These are phyloP conservation scores for Drosophila repletoides DNA, from an alignment of 1,140 invertebrate genomes.

Conservation along the genomic window DNA sequence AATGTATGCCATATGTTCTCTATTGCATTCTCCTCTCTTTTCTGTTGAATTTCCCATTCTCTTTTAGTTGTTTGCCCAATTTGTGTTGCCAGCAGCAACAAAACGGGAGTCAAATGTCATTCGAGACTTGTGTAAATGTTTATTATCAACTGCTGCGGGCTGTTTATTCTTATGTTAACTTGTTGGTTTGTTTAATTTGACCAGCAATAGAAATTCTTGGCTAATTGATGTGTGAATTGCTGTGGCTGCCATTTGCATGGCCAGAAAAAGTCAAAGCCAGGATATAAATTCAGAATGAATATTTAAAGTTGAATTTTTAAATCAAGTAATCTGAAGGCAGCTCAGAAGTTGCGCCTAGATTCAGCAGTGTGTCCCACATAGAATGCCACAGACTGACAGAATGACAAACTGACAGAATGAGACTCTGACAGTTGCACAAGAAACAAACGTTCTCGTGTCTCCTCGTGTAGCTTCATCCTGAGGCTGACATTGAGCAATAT, in stretches of 20 bases:
- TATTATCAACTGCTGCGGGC: slow-evolving; percentile 28
- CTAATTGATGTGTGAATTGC: slow-evolving; percentile 37
- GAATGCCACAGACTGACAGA: slow-evolving; percentile 21
- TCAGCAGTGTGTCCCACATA: slow-evolving; percentile 28
- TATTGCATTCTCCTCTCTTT: neutral
- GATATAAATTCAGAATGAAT: neutral
- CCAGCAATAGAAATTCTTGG: slow-evolving; percentile 1
- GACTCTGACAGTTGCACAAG: slow-evolving; percentile 10
- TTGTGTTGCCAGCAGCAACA: slow-evolving; percentile 27
- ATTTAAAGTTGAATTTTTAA: neutral
- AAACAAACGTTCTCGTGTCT: slow-evolving; percentile 15
- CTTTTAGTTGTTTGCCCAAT: slow-evolving; percentile 25
- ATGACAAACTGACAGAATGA: slow-evolving; percentile 25
- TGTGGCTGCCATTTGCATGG: neutral
- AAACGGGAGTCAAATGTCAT: slow-evolving; percentile 20
- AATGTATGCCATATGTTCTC: neutral
- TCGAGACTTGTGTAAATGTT: slow-evolving; percentile 28
- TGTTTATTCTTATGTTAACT: slow-evolving; percentile 25
- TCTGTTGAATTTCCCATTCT: neutral
- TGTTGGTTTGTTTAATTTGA: slow-evolving; percentile 11
- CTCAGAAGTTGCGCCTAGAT: neutral
- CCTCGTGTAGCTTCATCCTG: neutral
- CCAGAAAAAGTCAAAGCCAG: neutral
- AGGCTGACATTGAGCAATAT: slow-evolving; percentile 44
- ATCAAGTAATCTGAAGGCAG: neutral